phyloP scores from a whole-genome alignment of 2,888 invertebrate species.

The Papilio elwesi region DNA sequence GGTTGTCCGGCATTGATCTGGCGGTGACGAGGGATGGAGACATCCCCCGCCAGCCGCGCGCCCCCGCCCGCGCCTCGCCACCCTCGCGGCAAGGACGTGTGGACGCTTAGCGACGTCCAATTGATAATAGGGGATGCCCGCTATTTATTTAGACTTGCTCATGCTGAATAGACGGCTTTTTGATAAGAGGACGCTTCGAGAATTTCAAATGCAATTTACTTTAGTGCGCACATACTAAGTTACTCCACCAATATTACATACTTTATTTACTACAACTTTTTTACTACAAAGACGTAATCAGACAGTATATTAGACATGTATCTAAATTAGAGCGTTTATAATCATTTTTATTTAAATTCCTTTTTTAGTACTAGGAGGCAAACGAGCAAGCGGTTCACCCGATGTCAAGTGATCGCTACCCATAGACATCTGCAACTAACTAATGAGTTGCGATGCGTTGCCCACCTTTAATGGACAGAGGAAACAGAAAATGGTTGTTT shows the following conservation, averaged over 20 bases:
- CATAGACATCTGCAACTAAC: too few relatives aligned
- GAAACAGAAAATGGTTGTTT: too few relatives aligned
- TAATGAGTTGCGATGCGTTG: too few relatives aligned
- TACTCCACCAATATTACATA: background rate
- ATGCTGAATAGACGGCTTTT: constrained; percentile 31
- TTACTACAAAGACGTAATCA: too few relatives aligned
- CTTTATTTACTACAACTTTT: background rate
- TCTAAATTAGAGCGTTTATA: too few relatives aligned
- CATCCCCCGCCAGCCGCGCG: constrained; percentile 57
- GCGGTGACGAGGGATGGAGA: constrained; percentile 74
- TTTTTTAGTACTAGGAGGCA: too few relatives aligned
- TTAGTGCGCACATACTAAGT: background rate
- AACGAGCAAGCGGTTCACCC: too few relatives aligned
- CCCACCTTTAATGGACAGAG: too few relatives aligned
- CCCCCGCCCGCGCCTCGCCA: constrained; percentile 44
- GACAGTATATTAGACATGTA: too few relatives aligned
- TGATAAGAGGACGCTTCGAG: constrained; percentile 48
- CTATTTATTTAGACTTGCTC: constrained; percentile 46
- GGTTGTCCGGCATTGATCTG: constrained; percentile 81
- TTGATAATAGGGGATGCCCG: constrained; percentile 69
- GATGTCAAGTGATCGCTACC: too few relatives aligned
- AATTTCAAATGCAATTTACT: constrained; percentile 44
- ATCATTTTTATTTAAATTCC: too few relatives aligned
- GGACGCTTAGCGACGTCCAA: constrained; percentile 57
- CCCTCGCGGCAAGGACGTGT: constrained; percentile 40